phyloP scores from a whole-genome alignment of 2,888 invertebrate species.

The Xestia ashworthii region DNA sequence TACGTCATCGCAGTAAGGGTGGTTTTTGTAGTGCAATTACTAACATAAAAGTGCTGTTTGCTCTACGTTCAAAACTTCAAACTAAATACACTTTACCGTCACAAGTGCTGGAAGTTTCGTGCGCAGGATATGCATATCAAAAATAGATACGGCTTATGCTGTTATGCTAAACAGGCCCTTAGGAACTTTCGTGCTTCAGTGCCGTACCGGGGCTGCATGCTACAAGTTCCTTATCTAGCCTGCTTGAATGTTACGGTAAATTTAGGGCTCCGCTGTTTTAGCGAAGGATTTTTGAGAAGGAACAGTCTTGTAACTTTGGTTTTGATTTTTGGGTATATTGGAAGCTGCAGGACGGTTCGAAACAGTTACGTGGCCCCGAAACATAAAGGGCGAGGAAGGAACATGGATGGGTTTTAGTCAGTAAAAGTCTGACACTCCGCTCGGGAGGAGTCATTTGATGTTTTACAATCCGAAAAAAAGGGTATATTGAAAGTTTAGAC shows the following conservation, averaged over 20 bases:
- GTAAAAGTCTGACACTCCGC: too few species aligned
- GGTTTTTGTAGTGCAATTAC: not conserved
- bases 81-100: slow-evolving; percentile 3
- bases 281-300: slow-evolving; percentile 3
- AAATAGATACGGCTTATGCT: slow-evolving; percentile 51
- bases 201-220: slow-evolving; percentile 38
- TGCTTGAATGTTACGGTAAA: slow-evolving; percentile 38
- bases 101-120: slow-evolving; percentile 25
- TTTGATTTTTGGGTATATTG: not conserved
- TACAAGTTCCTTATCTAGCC: slow-evolving; percentile 54
- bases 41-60: not conserved
- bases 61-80: not conserved
- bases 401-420: too few species aligned
- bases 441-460: too few species aligned
- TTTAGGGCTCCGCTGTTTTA: slow-evolving; percentile 25
- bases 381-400: too few species aligned
- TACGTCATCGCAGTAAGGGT: not conserved
- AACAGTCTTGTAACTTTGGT: not conserved
- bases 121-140: slow-evolving; percentile 54
- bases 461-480: too few species aligned
- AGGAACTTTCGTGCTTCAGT: slow-evolving; percentile 52
- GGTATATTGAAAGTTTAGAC: not conserved
- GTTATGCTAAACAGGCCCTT: slow-evolving; percentile 55
- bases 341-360: too few species aligned
- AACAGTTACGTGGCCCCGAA: too few species aligned